phyloP scores from a whole-genome alignment of 2,113 vertebrate genomes.

The Podiceps cristatus region DNA sequence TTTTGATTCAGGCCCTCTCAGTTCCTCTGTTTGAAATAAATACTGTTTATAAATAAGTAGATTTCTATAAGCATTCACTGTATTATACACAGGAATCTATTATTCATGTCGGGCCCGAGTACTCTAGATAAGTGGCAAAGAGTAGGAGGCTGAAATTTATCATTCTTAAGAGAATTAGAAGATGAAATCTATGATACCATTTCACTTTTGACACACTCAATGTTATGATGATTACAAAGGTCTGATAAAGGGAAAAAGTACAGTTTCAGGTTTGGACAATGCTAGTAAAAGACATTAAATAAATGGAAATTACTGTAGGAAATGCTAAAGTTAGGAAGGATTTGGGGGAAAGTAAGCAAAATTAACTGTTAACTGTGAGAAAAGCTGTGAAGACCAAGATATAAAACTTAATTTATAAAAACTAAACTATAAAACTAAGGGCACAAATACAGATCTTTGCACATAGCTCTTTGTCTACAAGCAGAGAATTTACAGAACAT shows the following conservation, averaged over 20 bases:
- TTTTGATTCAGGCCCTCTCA: neutral
- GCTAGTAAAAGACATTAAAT: neutral
- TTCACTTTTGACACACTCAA: neutral
- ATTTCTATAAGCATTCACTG: neutral
- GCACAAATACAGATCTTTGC: neutral
- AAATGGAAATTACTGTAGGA: neutral
- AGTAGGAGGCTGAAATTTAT: neutral
- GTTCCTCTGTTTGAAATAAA: neutral
- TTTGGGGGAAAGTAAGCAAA: neutral
- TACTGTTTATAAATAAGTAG: neutral
- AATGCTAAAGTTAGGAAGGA: neutral
- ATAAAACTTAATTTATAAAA: neutral
- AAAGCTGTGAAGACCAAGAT: neutral
- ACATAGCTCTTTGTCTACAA: neutral
- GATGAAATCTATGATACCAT: neutral
- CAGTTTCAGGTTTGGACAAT: neutral
- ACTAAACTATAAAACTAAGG: neutral
- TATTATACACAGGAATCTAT: neutral
- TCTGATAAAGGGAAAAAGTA: neutral
- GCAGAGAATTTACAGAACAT: neutral
- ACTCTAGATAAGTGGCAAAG: neutral
- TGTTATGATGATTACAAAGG: neutral
- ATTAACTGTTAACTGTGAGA: neutral
- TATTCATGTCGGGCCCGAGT: neutral
- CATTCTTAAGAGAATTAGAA: neutral